Evolutionary conservation across 2,113 vertebrate species (phyloP), one percentile per base, ranked within the genome.

Genomic region (Hoplias malabaricus): DNA sequence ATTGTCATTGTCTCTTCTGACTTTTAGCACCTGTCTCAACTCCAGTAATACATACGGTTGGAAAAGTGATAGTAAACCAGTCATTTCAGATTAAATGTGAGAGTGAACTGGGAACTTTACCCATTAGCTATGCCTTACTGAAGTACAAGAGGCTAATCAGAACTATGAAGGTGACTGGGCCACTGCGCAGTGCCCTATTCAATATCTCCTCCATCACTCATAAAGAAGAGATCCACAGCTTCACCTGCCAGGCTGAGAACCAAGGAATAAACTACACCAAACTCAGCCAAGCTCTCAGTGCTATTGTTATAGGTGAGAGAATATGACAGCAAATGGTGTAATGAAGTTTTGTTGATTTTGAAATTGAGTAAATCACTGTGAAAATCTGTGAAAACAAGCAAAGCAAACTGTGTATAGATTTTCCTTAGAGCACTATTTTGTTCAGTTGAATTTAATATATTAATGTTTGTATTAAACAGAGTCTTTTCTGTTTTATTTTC

Each of bases 1-100:
- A 34, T 61, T 40, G 16, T 27, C 50, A 21, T 50, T 73, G 11
- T 43, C 56, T 50, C 25, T 50, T 43, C 53, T 10, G 34, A 21
- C 21, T 57, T 14, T 42, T 54, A 80, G 34, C 57, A 11, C 12
- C 80, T 16, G 59, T 75, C 16, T 79, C 77, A 2, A 0, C 0
- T 7, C 23, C 68, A 8, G 9, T 63, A 16, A 27, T 73, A 13
- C 34, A 2, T 4, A 29, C 25, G 2, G 40, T 73, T 62, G 82
- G 77, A 14, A 84, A 56, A 1, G 42, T 92, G 48, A 71, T 90
- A 46, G 16, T 92, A 69, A 88, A 86, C 10, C 86, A 81, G 81
- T 61, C 9, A 13, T 91, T 92, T 79, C 85, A 80, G 80, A 40
- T 92, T 34, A 78, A 46, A 9, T 92, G 91, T 73, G 82, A 86